Percentiles rank a stretch among this genome's conserved stretches.
Conservation (phyloP, 2,797 vertebrate species). For the Sebastes flavidus region DNA sequence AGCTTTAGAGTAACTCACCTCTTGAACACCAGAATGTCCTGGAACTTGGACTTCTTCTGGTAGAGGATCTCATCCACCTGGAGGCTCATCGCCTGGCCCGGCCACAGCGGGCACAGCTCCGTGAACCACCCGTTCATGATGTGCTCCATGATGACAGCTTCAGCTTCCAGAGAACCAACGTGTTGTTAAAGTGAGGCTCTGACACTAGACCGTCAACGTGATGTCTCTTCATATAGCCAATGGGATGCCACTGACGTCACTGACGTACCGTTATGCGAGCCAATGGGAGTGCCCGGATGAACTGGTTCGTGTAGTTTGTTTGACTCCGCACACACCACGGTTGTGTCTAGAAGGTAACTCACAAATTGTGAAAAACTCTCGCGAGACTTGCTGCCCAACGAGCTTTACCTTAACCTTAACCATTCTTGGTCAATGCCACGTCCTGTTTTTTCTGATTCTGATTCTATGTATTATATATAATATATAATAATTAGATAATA, state of each 20-base stretch:
- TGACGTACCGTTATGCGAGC: rapidly evolving
- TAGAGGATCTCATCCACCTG: constrained; percentile 93
- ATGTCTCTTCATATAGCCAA: constrained; percentile 17
- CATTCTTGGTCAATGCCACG: too few relatives aligned
- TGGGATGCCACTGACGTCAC: not conserved
- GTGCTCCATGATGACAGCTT: constrained; percentile 78
- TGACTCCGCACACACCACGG: constrained; percentile 34
- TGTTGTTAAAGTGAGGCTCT: constrained; percentile 13
- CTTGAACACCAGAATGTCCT: constrained; percentile 95
- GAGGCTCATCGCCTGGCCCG: constrained; percentile 94
- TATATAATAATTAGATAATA: too few relatives aligned
- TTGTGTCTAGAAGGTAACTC: too few relatives aligned
- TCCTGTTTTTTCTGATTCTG: too few relatives aligned
- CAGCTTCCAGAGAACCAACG: constrained; percentile 2
- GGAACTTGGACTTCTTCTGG: constrained; percentile 89
- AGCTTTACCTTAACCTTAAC: too few relatives aligned
- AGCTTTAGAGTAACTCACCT: constrained; percentile 80
- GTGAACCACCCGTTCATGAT: constrained; percentile 95
- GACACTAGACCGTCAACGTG: constrained; percentile 57
- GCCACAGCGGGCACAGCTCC: constrained; percentile 93
- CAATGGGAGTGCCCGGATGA: not conserved
- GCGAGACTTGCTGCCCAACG: too few relatives aligned
- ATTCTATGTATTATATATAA: too few relatives aligned
- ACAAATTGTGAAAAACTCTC: too few relatives aligned
- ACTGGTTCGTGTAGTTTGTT: constrained; percentile 41